phyloP scores from a whole-genome alignment of 2,888 invertebrate species.

The Catocala sponsa region DNA sequence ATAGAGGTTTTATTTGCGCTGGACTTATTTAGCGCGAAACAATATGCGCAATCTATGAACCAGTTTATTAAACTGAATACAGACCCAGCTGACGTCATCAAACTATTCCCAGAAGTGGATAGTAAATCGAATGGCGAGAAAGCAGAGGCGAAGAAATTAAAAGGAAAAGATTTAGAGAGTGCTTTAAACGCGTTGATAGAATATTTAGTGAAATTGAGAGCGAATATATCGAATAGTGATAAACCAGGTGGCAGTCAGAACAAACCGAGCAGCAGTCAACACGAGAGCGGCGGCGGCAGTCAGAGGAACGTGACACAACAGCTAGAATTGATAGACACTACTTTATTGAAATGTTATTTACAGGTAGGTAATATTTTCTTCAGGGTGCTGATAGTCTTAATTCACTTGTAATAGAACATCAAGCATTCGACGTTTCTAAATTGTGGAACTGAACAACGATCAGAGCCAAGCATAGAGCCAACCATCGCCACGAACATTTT shows the following conservation, averaged over 20 bases:
- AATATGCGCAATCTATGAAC: slow-evolving; percentile 96
- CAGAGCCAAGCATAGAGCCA: too few species aligned
- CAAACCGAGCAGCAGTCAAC: slow-evolving; percentile 20
- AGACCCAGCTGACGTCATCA: slow-evolving; percentile 98
- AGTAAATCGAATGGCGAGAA: slow-evolving; percentile 73
- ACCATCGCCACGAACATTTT: too few species aligned
- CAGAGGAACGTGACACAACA: slow-evolving; percentile 75
- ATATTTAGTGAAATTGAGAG: slow-evolving; percentile 94
- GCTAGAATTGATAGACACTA: slow-evolving; percentile 98
- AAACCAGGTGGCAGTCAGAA: slow-evolving; percentile 46
- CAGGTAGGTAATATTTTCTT: slow-evolving; percentile 87
- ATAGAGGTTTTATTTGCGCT: slow-evolving; percentile 97
- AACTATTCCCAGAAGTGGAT: slow-evolving; percentile 96
- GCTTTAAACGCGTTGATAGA: slow-evolving; percentile 96
- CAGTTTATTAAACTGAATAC: slow-evolving; percentile 96
- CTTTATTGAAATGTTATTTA: slow-evolving; percentile 98
- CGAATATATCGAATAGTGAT: slow-evolving; percentile 76
- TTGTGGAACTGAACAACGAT: too few species aligned
- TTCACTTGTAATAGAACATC: too few species aligned
- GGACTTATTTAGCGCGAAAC: slow-evolving; percentile 95
- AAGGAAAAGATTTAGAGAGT: slow-evolving; percentile 95
- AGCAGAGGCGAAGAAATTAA: slow-evolving; percentile 84
- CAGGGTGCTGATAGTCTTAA: too few species aligned
- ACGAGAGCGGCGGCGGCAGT: slow-evolving; percentile 28
- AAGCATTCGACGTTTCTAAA: too few species aligned